Evolutionary conservation across 2,888 invertebrate species (phyloP), one percentile per base, ranked within the genome.

Genomic region (Subacronicta megacephala): DNA sequence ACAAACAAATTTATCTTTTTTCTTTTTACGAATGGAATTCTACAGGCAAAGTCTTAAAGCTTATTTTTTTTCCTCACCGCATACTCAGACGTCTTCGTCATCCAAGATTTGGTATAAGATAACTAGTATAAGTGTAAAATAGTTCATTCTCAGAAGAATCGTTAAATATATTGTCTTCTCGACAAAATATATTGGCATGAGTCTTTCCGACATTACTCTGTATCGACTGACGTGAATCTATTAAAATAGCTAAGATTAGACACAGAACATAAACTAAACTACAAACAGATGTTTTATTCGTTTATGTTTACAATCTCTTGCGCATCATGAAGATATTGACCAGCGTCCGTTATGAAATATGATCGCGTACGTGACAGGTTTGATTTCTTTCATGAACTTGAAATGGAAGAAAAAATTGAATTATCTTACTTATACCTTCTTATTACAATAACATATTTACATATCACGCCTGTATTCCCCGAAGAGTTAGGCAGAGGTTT

Each of bases 71-170:
- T 26, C 23, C 9, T 23, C 23, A 6, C 23, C 1, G 26, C 26
- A 26, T 26, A 26, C 26, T 10, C 26, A 26, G 26, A 10, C 26
- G 10, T 26, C 10, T 26, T 26, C 26, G 10, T 26, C 26, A 26
- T 10, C 10, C 3, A 26, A 26, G 10, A 26, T 26, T 26, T 10
- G 3, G 10, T 26, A 26, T 26, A 3, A 10, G 23, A n/a, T n/a
- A n/a, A n/a, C 2, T 9, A 9, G 23, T 9, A 26, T 26, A 1
- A 2, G 26, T 26, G 3, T 26, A 26, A 26, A 26, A 10, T 26
- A 76, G 74, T 78, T 78, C 71, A 70, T 84, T 85, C 85, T 77
- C 72, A 72, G 83, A 85, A 85, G 60, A 72, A 74, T 75, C 72
- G 77, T 80, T 78, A 81, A 70, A 72, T 77, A 78, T 79, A 82